Percentiles rank a stretch among this genome's conserved stretches.
Evolutionary conservation across 2,113 vertebrate species (phyloP).

Genomic region (Solenodon paradoxus): DNA sequence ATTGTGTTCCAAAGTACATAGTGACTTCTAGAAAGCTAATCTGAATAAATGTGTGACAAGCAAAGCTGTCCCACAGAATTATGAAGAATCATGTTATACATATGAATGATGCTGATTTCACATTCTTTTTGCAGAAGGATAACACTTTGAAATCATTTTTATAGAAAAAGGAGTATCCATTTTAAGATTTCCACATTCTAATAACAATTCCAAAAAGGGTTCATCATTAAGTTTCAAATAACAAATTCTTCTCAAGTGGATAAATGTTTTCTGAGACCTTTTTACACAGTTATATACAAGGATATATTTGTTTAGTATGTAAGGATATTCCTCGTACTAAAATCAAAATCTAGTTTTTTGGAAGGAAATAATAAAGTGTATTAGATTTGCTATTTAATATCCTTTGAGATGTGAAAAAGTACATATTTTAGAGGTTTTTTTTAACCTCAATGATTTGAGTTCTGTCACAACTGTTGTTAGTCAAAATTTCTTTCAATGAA

Average conservation of each 20-base stretch:
- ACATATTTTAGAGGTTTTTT: neutral
- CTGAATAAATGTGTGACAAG: neutral
- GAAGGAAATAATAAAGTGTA: constrained; percentile 34
- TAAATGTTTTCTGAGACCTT: neutral
- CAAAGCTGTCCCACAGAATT: neutral
- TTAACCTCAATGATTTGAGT: neutral
- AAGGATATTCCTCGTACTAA: constrained; percentile 16
- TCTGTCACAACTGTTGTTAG: constrained; percentile 20
- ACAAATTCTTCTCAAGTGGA: neutral
- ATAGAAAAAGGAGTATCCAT: neutral
- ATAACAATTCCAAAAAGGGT: neutral
- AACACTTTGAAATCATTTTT: constrained; percentile 31
- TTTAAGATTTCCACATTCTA: neutral
- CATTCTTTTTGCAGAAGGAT: neutral
- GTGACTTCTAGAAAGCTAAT: neutral
- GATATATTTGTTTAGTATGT: neutral
- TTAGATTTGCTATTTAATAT: constrained; percentile 31
- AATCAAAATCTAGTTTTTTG: constrained; percentile 22
- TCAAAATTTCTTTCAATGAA: constrained; percentile 35
- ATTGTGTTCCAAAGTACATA: neutral
- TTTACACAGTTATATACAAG: neutral
- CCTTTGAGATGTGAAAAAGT: constrained; percentile 2
- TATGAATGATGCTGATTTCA: neutral
- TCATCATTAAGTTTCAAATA: neutral
- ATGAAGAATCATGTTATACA: neutral